phyloP scores from a whole-genome alignment of 92 coral and sea anemone species.

The Zoanthus gigantus region DNA sequence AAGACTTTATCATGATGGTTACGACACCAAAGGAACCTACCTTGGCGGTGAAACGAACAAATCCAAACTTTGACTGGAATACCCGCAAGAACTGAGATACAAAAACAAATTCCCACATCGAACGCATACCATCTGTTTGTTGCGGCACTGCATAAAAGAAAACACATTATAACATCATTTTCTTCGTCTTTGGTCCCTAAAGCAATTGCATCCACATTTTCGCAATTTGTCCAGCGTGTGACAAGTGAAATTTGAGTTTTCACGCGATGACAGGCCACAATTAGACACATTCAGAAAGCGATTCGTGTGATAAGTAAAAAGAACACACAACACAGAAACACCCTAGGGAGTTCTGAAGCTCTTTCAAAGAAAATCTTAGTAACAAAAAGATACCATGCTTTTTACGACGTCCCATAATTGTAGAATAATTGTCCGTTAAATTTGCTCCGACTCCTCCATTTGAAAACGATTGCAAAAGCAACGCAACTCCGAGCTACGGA shows the following conservation, averaged over 20 bases:
- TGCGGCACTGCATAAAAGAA: constrained; percentile 73
- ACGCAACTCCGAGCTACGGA: constrained; percentile 12
- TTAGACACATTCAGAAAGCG: constrained; percentile 88
- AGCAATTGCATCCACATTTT: constrained; percentile 50
- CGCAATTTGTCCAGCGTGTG: constrained; percentile 84
- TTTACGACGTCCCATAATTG: constrained; percentile 87
- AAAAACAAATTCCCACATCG: constrained; percentile 98
- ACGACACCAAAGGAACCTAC: constrained; percentile 51
- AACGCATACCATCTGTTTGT: constrained; percentile 88
- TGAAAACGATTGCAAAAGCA: constrained; percentile 74
- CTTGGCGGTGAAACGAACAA: constrained; percentile 84
- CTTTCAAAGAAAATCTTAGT: constrained; percentile 26
- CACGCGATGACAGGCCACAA: constrained; percentile 98
- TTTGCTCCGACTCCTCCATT: constrained; percentile 63
- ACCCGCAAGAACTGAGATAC: constrained; percentile 97
- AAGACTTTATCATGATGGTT: constrained; percentile 4
- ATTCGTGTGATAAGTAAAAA: constrained; percentile 80
- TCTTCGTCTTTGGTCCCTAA: constrained; percentile 20
- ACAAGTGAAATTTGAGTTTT: constrained; percentile 94
- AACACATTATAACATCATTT: constrained; percentile 52
- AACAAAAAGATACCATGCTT: constrained; percentile 72
- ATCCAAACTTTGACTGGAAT: constrained; percentile 92
- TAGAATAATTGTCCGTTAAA: constrained; percentile 67
- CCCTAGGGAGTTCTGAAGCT: constrained; percentile 51
- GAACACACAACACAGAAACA: constrained; percentile 60